Conservation (phyloP, 2,113 vertebrate genomes). For the Podarcis raffonei region DNA sequence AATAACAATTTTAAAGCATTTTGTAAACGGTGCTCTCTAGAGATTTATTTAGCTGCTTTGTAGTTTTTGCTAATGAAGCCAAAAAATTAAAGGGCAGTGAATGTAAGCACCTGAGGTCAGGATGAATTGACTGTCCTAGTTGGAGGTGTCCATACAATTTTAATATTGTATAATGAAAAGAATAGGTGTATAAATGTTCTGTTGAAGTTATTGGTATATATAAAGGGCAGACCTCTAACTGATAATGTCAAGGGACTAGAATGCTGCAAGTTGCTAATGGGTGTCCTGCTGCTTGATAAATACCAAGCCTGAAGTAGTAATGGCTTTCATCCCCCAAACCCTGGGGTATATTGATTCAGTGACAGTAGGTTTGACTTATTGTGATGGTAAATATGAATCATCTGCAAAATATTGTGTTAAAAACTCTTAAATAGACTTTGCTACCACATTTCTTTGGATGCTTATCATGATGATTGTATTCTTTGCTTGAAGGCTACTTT, state of each 20-base stretch:
- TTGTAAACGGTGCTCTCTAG: neutral
- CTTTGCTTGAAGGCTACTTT: neutral
- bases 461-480: neutral
- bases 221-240: conserved; percentile 45
- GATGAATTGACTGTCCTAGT: conserved; percentile 31
- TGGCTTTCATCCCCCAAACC: conserved; percentile 39
- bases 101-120: neutral
- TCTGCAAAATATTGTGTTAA: neutral
- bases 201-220: conserved; percentile 46
- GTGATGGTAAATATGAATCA: conserved; percentile 40
- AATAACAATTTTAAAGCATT: neutral
- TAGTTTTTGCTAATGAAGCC: conserved; percentile 52
- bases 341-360: conserved; percentile 59
- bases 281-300: conserved; percentile 60
- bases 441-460: neutral
- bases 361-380: conserved; percentile 49
- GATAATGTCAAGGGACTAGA: conserved; percentile 52
- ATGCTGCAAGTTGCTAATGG: conserved; percentile 61
- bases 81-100: conserved; percentile 58
- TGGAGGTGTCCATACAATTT: conserved; percentile 64
- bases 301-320: conserved; percentile 43
- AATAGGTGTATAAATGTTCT: conserved; percentile 32
- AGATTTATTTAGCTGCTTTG: neutral
- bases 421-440: neutral
- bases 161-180: conserved; percentile 60